Evolutionary conservation across 2,888 invertebrate genomes (phyloP).

Genomic region (Melikaiella ostensackeni): DNA sequence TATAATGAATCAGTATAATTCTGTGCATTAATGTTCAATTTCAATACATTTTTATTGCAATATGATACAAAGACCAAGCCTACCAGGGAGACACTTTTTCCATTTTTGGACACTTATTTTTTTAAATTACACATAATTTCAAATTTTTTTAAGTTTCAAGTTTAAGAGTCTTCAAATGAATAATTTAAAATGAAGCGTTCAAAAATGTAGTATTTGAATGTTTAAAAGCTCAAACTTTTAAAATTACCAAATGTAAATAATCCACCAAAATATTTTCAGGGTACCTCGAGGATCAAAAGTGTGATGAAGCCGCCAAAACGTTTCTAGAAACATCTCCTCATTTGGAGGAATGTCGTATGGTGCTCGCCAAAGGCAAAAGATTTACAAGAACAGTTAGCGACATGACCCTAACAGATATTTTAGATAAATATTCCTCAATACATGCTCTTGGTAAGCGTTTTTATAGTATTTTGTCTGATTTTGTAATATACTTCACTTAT

Average conservation of each 20-base stretch:
- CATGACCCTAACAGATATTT: constrained; percentile 67
- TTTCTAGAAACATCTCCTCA: constrained; percentile 56
- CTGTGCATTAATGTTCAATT: too few relatives aligned
- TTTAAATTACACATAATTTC: background rate
- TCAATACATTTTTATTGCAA: too few relatives aligned
- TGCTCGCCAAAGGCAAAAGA: constrained; percentile 51
- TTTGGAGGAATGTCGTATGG: constrained; percentile 56
- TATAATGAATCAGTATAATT: too few relatives aligned
- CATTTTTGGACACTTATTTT: too few relatives aligned
- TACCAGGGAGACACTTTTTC: too few relatives aligned
- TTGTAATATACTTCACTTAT: too few relatives aligned
- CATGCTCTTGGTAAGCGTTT: constrained; percentile 63
- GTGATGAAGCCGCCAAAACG: constrained; percentile 62
- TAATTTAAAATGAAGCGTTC: background rate
- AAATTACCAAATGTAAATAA: background rate
- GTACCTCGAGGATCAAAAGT: constrained; percentile 71
- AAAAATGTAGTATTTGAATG: background rate
- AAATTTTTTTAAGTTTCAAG: background rate
- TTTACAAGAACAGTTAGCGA: constrained; percentile 65
- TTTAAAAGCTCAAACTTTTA: background rate
- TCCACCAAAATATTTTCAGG: constrained; percentile 59
- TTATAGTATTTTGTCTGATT: too few relatives aligned
- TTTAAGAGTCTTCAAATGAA: background rate
- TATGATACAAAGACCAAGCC: too few relatives aligned
- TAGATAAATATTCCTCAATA: constrained; percentile 71